These are phyloP conservation scores for Brachyptera putata DNA, from an alignment of 2,888 invertebrate species.

Conservation along the genomic window DNA sequence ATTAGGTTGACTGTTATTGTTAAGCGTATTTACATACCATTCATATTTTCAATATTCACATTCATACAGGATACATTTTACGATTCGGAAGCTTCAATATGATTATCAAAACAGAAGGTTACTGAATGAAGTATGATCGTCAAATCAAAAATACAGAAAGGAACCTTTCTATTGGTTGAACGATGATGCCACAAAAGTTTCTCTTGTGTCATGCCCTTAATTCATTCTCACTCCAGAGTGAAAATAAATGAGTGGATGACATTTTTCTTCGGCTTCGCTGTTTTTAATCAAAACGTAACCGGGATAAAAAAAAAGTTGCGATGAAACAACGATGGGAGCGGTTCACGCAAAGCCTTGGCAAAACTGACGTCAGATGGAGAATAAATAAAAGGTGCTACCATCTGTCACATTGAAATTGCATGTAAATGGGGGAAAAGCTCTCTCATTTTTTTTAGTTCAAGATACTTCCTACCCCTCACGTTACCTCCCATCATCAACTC, in stretches of 20 bases:
- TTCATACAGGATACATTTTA: too few species aligned
- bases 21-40: too few species aligned
- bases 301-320: conserved; percentile 12
- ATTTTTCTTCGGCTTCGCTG: conserved; percentile 19
- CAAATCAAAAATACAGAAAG: background rate
- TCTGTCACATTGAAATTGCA: conserved; percentile 29
- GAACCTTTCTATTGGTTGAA: background rate
- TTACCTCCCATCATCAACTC: too few species aligned
- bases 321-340: conserved; percentile 13
- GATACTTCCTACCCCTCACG: background rate
- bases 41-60: too few species aligned
- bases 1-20: too few species aligned
- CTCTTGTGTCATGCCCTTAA: background rate
- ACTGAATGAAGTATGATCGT: too few species aligned
- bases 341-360: conserved; percentile 2
- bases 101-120: too few species aligned
- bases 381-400: conserved; percentile 27
- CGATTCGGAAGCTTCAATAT: too few species aligned
- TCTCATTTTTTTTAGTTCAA: background rate
- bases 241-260: conserved; percentile 24
- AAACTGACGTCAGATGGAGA: conserved; percentile 24
- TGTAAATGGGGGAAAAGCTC: conserved; percentile 26
- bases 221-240: conserved; percentile 14
- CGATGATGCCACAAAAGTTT: background rate
- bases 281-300: conserved; percentile 27